A percentile compares a stretch with the other conserved stretches of the same genome.
Conservation (phyloP, 2,888 invertebrate species). For the Scaptomyza parva region DNA sequence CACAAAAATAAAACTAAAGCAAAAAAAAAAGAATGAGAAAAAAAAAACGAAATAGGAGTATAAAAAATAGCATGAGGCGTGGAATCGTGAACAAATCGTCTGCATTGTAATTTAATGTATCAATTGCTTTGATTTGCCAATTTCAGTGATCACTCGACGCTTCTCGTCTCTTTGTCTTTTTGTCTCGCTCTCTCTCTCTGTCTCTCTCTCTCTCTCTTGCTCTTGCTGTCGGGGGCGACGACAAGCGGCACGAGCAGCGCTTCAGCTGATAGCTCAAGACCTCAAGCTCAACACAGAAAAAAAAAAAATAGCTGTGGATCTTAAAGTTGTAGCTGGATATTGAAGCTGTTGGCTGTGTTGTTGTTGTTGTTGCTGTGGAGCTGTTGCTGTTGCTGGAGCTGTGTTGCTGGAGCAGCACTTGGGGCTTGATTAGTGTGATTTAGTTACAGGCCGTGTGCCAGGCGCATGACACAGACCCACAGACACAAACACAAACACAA, state of each 20-base stretch:
- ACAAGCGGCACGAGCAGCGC: conserved; percentile 72
- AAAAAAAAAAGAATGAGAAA: conserved; percentile 22
- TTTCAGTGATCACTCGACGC: conserved; percentile 69
- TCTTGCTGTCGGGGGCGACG: conserved; percentile 61
- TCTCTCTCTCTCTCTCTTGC: background rate
- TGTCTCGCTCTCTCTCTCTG: conserved; percentile 2
- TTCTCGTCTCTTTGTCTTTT: conserved; percentile 39
- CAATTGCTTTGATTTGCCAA: conserved; percentile 80
- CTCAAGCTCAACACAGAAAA: conserved; percentile 19
- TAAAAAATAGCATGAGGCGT: conserved; percentile 61
- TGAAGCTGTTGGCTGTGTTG: conserved; percentile 6
- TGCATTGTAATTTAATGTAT: conserved; percentile 81
- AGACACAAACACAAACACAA: conserved; percentile 28
- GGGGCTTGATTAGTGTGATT: conserved; percentile 79
- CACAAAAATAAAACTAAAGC: conserved; percentile 6
- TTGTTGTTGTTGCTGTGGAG: conserved; percentile 13
- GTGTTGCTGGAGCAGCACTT: conserved; percentile 65
- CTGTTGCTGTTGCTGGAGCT: conserved; percentile 43
- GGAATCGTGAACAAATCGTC: conserved; percentile 79
- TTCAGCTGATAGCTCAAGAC: conserved; percentile 54
- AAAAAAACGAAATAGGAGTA: conserved; percentile 3
- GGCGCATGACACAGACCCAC: conserved; percentile 78
- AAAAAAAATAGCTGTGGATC: background rate
- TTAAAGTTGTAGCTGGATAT: conserved; percentile 16
- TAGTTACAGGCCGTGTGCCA: conserved; percentile 80